Evolutionary conservation across 1,140 invertebrate genomes (phyloP).

Genomic region (Panagrolaimus sp.): DNA sequence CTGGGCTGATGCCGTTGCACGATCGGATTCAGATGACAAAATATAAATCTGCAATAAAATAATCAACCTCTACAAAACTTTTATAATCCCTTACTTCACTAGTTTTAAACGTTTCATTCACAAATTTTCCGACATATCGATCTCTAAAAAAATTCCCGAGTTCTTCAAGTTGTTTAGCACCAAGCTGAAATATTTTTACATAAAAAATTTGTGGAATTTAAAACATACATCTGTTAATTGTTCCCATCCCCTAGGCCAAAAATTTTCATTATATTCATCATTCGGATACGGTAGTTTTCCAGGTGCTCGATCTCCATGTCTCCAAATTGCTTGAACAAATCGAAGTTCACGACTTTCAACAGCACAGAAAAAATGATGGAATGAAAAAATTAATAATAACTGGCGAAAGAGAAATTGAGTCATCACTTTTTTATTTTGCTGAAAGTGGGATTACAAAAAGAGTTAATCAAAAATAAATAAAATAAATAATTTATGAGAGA

Average conservation of each 20-base stretch:
- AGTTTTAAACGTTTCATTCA: neutral
- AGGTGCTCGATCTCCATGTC: constrained; percentile 77
- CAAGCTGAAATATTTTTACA: constrained; percentile 62
- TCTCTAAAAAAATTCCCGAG: neutral
- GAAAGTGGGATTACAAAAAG: too few relatives aligned
- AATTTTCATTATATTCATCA: constrained; percentile 68
- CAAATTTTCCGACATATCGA: neutral
- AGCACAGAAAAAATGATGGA: neutral
- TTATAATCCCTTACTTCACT: neutral
- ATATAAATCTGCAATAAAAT: constrained; percentile 60
- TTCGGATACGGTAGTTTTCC: constrained; percentile 67
- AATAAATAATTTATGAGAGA: too few relatives aligned
- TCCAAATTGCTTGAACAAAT: constrained; percentile 40
- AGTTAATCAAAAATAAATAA: too few relatives aligned
- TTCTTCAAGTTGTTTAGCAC: constrained; percentile 31
- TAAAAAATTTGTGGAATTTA: neutral
- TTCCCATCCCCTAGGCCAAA: constrained; percentile 73
- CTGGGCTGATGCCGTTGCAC: constrained; percentile 79
- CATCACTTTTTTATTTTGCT: too few relatives aligned
- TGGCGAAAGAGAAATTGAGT: neutral
- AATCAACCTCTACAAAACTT: neutral
- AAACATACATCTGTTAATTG: constrained; percentile 68
- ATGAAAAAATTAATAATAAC: neutral
- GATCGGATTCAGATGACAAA: constrained; percentile 73
- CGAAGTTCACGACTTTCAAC: constrained; percentile 35